These are phyloP conservation scores for Cryptomyrus ogoouensis DNA, from an alignment of 2,113 vertebrate species.

Conservation along the genomic window DNA sequence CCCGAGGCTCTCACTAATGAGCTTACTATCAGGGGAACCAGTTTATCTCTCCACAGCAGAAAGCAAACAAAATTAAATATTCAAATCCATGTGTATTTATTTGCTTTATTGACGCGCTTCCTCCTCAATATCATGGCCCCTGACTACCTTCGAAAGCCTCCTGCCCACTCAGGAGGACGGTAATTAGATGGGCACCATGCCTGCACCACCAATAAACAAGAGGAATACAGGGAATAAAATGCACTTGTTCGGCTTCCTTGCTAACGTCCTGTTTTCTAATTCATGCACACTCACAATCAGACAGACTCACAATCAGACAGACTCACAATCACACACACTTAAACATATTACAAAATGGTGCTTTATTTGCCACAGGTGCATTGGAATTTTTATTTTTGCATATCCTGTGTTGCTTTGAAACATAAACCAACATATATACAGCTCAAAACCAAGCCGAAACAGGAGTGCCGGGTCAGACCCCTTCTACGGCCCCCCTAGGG, in stretches of 20 bases:
- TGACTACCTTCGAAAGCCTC: background rate
- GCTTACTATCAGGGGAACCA: constrained; percentile 13
- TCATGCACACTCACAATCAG: background rate
- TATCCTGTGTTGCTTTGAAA: background rate
- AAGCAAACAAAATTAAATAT: constrained; percentile 27
- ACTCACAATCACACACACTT: background rate
- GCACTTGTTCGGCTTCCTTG: background rate
- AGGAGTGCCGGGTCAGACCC: background rate
- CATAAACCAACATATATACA: background rate
- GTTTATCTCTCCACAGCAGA: constrained; percentile 17
- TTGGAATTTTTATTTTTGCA: background rate
- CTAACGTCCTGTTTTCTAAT: background rate
- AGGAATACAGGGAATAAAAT: constrained; percentile 8
- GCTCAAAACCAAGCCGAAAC: background rate
- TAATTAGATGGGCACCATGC: constrained; percentile 20
- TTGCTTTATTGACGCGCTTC: constrained; percentile 19
- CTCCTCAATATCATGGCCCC: constrained; percentile 13
- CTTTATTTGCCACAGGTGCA: background rate
- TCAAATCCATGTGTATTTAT: constrained; percentile 24
- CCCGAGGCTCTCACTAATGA: constrained; percentile 13
- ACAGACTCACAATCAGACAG: background rate
- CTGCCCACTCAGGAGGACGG: constrained; percentile 13
- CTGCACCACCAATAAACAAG: background rate
- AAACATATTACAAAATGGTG: background rate
- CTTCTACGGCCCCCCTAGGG: background rate